These are phyloP conservation scores for Staurois parvus DNA, from an alignment of 2,797 vertebrate genomes.

Conservation along the genomic window DNA sequence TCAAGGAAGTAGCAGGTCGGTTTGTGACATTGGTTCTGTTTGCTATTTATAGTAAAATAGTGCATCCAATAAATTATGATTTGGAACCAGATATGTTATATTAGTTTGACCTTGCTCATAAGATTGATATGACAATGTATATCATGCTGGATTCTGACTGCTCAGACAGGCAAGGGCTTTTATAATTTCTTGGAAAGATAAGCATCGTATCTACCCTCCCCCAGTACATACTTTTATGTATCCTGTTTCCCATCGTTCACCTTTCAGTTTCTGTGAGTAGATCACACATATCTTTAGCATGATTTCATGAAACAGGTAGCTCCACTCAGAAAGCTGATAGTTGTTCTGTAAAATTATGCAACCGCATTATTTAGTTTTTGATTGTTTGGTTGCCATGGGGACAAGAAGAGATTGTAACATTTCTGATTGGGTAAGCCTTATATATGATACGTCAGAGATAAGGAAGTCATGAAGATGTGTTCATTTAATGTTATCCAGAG, in stretches of 20 bases:
- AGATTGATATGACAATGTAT: too few species aligned
- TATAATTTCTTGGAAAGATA: too few species aligned
- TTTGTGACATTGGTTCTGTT: too few species aligned
- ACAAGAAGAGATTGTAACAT: constrained; percentile 16
- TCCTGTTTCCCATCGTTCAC: neutral
- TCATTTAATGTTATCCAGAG: neutral
- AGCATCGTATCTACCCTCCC: constrained; percentile 1
- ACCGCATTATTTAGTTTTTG: constrained; percentile 8
- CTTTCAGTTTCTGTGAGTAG: constrained; percentile 12
- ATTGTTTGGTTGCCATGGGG: constrained; percentile 47
- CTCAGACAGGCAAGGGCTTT: too few species aligned
- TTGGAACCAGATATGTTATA: too few species aligned
- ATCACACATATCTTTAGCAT: constrained; percentile 25
- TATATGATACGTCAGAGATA: constrained; percentile 12
- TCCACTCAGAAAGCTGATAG: neutral
- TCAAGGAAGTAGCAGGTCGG: too few species aligned
- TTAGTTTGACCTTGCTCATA: too few species aligned
- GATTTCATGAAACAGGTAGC: constrained; percentile 32
- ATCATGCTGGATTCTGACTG: too few species aligned
- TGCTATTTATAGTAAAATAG: too few species aligned
- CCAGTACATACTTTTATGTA: neutral
- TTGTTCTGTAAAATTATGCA: constrained; percentile 23
- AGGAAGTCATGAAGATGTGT: too few species aligned
- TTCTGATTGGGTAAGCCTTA: constrained; percentile 29
- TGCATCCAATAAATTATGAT: too few species aligned